Base-by-base conservation (phyloP, 2,888 invertebrate genomes). In the Drosophila planitibia region DNA sequence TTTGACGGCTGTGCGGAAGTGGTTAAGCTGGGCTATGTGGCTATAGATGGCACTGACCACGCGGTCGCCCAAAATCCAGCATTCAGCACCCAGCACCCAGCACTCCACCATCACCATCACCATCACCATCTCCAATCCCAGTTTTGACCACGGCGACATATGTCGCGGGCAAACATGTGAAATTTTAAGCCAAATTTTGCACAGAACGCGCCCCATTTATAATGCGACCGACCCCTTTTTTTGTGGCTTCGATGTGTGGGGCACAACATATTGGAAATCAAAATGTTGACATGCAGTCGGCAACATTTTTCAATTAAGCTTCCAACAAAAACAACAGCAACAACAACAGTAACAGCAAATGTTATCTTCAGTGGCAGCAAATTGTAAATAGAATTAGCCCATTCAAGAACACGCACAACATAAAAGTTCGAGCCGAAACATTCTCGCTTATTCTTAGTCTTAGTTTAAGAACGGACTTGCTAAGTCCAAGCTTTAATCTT, bases 261-360 rank as follows among this genome's bases (percentile, higher is more conserved):
- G 41, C 55, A 68, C 76, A 77, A 82, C 91, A 88, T 88, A 88
- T 88, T 90, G 87, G 89, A 88, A 88, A 88, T 88, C 87, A 86
- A 84, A 90, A 86, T 89, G 89, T 86, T 88, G 89, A 88, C 84
- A 90, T 74, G 76, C 75, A 75, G 85, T 74, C 68, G 79, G 74
- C 76, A 86, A 76, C 74, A 85, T 88, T 85, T 85, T 90, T 90
- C 88, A 86, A 86, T 89, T 90, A 85, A 86, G 73, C 64, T 58
- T 72, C 72, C 61, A 78, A 65, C 64, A 66, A 57, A 41, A 63
- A 59, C 66, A 76, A 60, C 59, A 58, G 59, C 6, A 66, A 16
- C 16, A 51, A 35, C 64, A 37, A 14, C 30, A 63, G 22, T 14
- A 39, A 54, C 37, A 49, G 19, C 54, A 44, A 62, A 59, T 76